A percentile compares a stretch with the other conserved stretches of the same genome.
phyloP scores from a whole-genome alignment of 2,797 vertebrate genomes.

The Oryzias sinensis region DNA sequence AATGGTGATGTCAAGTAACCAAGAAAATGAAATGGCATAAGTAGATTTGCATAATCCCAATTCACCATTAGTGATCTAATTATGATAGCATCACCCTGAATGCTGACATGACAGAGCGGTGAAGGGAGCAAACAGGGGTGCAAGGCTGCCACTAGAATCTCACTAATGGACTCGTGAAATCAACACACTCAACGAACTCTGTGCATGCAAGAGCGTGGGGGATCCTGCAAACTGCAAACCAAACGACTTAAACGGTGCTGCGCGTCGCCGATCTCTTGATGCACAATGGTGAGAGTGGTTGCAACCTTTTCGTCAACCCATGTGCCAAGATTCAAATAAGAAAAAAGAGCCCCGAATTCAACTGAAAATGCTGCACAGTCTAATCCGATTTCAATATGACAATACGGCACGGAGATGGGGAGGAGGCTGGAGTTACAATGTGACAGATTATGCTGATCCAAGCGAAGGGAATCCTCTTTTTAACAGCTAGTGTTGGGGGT shows the following conservation, averaged over 20 bases:
- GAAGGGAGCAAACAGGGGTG: slow-evolving; percentile 24
- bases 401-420: slow-evolving; percentile 61
- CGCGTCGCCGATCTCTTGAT: slow-evolving; percentile 32
- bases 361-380: slow-evolving; percentile 60
- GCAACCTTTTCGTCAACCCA: slow-evolving; percentile 47
- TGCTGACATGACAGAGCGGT: slow-evolving; percentile 65
- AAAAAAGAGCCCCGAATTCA: slow-evolving; percentile 46
- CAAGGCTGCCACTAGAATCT: slow-evolving; percentile 42
- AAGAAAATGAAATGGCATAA: slow-evolving; percentile 63
- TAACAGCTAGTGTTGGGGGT: slow-evolving; percentile 56
- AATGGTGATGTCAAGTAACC: slow-evolving; percentile 48
- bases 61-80: slow-evolving; percentile 72
- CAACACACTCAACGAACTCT: slow-evolving; percentile 52
- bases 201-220: slow-evolving; percentile 33
- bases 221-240: slow-evolving; percentile 38
- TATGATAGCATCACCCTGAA: slow-evolving; percentile 76
- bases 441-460: slow-evolving; percentile 77
- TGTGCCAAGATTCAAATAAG: slow-evolving; percentile 47
- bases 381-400: slow-evolving; percentile 73
- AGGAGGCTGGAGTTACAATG: slow-evolving; percentile 68
- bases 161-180: slow-evolving; percentile 66
- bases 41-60: slow-evolving; percentile 67
- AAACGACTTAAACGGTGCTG: slow-evolving; percentile 30
- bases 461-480: slow-evolving; percentile 46
- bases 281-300: slow-evolving; percentile 37